phyloP scores from a whole-genome alignment of 2,797 vertebrate species.

The Acanthiza pusilla region DNA sequence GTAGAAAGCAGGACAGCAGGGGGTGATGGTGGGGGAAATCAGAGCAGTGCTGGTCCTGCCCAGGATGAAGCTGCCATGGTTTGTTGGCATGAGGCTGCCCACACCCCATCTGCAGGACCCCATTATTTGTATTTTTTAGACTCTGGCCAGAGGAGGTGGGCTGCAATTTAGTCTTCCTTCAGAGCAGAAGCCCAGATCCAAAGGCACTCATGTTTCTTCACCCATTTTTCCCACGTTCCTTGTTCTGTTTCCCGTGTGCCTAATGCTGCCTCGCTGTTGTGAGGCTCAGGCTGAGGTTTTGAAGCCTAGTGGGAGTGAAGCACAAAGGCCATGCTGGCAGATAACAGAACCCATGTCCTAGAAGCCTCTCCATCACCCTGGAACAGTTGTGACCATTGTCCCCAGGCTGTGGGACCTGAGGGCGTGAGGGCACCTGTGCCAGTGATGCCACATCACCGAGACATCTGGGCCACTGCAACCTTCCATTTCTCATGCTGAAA shows the following conservation, averaged over 20 bases:
- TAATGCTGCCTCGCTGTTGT: not conserved
- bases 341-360: not conserved
- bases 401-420: slow-evolving; percentile 8
- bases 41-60: not conserved
- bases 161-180: not conserved
- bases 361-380: not conserved
- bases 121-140: not conserved
- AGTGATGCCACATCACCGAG: fast-evolving
- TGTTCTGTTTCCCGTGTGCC: not conserved
- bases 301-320: not conserved
- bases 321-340: not conserved
- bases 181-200: not conserved
- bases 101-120: not conserved
- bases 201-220: not conserved
- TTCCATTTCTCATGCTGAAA: not conserved
- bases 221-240: not conserved
- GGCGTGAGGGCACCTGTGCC: not conserved
- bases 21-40: not conserved
- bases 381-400: not conserved
- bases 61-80: fast-evolving
- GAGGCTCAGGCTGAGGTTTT: not conserved
- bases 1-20: not conserved
- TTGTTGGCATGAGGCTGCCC: not conserved
- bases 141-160: not conserved
- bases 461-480: not conserved